Conservation (phyloP, 2,113 vertebrate species). For the Laterallus jamaicensis region DNA sequence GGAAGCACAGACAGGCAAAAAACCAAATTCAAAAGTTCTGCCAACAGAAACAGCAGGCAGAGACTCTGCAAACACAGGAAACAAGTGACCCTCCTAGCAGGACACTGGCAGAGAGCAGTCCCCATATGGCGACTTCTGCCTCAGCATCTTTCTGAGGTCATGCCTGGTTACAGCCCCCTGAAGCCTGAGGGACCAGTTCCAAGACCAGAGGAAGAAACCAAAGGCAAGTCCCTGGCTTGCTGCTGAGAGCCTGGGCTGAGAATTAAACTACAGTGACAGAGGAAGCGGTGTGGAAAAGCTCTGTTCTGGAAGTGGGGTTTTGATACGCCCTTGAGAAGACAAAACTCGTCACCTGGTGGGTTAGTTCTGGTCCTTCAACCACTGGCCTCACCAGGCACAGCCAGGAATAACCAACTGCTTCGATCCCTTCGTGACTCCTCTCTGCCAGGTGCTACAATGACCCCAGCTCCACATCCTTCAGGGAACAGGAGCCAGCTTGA, state of each 20-base stretch:
- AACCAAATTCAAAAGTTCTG: neutral
- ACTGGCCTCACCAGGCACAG: neutral
- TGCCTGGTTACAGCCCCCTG: neutral
- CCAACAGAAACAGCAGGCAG: slow-evolving; percentile 29
- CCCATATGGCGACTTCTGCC: slow-evolving; percentile 4
- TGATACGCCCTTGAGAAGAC: neutral
- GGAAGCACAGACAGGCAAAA: neutral
- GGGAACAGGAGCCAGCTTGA: neutral
- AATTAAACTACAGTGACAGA: neutral
- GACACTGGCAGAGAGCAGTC: neutral
- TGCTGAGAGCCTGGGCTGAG: slow-evolving; percentile 8
- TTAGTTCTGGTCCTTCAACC: neutral
- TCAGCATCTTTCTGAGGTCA: neutral
- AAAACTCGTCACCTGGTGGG: neutral
- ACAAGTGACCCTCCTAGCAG: neutral
- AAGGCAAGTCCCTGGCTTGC: neutral
- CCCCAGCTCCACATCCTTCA: neutral
- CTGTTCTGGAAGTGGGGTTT: neutral
- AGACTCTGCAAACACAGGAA: neutral
- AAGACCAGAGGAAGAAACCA: neutral
- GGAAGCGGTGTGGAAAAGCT: neutral
- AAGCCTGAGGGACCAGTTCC: neutral
- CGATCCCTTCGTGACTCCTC: neutral
- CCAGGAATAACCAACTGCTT: neutral
- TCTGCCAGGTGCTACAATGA: neutral